Base-by-base conservation (phyloP, 2,113 vertebrate species). In the Apodemus sylvaticus region DNA sequence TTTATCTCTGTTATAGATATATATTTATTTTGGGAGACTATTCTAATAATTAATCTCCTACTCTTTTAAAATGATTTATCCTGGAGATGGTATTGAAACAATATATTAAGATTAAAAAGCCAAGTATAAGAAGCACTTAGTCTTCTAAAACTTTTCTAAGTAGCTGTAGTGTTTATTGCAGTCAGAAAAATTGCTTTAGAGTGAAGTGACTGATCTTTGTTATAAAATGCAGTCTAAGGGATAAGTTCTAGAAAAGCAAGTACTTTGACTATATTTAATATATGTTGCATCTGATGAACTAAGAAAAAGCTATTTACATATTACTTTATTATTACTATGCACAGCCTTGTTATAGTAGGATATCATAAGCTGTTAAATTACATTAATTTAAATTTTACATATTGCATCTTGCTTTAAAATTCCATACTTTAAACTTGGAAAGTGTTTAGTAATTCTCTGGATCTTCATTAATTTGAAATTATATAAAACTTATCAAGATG, bases 331-430 rank as follows among this genome's bases (percentile, higher is more conserved):
- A 78, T 88, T 92, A 89, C 60, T 90, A 13, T 79, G 29, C 0
- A 90, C 24, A 87, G 14, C 34, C 5, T 94, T 93, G 4, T 93
- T 91, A 26, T 77, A 34, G 2, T 97, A 94, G 36, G 3, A 62
- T 93, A 96, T 93, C 64, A 16, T 81, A 86, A 95, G 17, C 89
- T 94, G 68, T 79, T 96, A 89, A 96, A 87, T 70, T 94, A 14
- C 34, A 91, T 89, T 89, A 70, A 24, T n/a, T 88, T 94, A 39
- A 26, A 66, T 60, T 91, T 94, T 96, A 24, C 86, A 79, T 39
- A 85, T 88, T 90, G 70, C 4, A 90, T 31, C 34, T 79, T 93
- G 34, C 45, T 92, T 97, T 94, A 86, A 73, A 5, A 89, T 74
- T 81, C 12, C 78, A 5, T 70, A 87, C 62, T 97, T 92, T 70